Base-by-base conservation (phyloP, 2,113 vertebrate genomes). In the Galbula dea region DNA sequence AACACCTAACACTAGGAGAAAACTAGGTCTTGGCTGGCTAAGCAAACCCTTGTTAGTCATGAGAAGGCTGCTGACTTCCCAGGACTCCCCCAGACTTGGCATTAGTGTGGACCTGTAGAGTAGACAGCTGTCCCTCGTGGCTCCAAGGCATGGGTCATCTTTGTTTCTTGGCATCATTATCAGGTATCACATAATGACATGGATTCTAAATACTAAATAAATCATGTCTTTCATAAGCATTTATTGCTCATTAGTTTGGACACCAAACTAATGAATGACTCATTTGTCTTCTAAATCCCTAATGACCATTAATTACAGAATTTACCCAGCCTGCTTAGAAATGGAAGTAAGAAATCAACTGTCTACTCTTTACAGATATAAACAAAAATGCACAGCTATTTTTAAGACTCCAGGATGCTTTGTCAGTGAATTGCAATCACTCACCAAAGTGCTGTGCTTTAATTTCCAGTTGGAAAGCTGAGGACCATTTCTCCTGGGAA, bases 181-280 rank as follows among this genome's bases (percentile, higher is more conserved):
- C 78, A 83, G 67, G 51, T 89, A 59, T 59, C 93, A 77, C 71
- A 87, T 55, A 62, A 85, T 83, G 89, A 81, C 85, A 89, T 11
- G 36, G 65, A 85, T 91, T 63, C 73, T 81, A 94, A 89, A 96
- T 77, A 32, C 91, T 89, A 94, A 95, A 95, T 96, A 96, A 95
- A 96, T 96, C 94, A 95, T 78, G 65, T 88, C 93, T 94, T 94
- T 96, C 95, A 88, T 96, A 96, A 96, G 76, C 79, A 36, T 95
- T 96, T 94, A 94, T 88, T 95, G 93, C 91, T 95, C 93, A 95
- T 96, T 96, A 96, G 93, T 89, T 95, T 96, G 94, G 91, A 96
- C 82, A 94, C 49, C 0, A 0, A 93, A 91, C 82, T 96, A 95
- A 95, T 91, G 82, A 95, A 94, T 96, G 87, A 93, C 85, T 96